These are phyloP conservation scores for Cariama cristata DNA, from an alignment of 2,113 vertebrate species.

Conservation along the genomic window DNA sequence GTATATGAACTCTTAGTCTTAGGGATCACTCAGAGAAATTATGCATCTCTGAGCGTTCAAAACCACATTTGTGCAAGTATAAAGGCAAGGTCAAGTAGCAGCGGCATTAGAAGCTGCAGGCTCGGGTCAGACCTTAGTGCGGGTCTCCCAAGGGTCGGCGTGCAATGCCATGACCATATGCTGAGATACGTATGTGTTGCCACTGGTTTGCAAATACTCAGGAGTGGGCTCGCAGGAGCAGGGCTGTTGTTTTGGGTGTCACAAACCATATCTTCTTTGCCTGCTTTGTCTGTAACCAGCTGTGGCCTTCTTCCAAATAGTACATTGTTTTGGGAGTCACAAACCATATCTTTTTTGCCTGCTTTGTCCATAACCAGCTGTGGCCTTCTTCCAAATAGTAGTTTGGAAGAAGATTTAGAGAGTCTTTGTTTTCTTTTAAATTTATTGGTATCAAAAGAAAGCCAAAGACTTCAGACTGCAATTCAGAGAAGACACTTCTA, in stretches of 20 bases:
- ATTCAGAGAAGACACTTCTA: not conserved
- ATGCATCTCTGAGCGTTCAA: not conserved
- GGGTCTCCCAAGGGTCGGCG: rapidly evolving
- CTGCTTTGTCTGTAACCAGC: rapidly evolving
- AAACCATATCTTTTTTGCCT: too few relatives aligned
- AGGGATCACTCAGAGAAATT: not conserved
- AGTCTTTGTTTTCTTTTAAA: not conserved
- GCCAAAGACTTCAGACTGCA: not conserved
- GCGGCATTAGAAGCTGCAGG: too few relatives aligned
- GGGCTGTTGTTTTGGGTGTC: not conserved
- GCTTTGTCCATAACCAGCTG: rapidly evolving
- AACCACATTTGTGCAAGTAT: not conserved
- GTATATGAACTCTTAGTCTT: not conserved
- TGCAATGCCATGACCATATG: not conserved
- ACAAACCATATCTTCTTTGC: not conserved
- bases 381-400: not conserved
- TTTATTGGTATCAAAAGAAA: not conserved
- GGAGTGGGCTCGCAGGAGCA: not conserved
- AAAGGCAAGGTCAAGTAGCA: not conserved
- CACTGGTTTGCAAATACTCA: not conserved
- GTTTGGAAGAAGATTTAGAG: not conserved
- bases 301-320: not conserved
- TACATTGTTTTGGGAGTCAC: too few relatives aligned
- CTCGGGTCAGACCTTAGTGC: not conserved
- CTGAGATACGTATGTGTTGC: not conserved